Conservation (phyloP, 2,888 invertebrate species). For the Horisme vitalbata region DNA sequence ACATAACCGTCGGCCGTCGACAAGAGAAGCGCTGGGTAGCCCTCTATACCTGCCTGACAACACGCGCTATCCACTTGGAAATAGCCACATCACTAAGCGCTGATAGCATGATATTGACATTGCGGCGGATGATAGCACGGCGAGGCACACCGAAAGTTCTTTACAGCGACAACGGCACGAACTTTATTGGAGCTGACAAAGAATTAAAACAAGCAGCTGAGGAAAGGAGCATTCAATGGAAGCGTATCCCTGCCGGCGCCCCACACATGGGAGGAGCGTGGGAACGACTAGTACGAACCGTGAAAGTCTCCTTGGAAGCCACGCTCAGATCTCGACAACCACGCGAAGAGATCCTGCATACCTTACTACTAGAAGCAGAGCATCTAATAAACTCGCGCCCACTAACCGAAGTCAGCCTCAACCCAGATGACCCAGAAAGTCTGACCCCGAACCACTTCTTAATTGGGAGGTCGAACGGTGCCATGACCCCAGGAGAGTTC, state of each 20-base stretch:
- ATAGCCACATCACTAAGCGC: too few species aligned
- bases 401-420: conserved; percentile 12
- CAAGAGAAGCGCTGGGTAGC: too few species aligned
- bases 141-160: too few species aligned
- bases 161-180: too few species aligned
- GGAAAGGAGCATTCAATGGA: conserved; percentile 1
- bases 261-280: conserved; percentile 25
- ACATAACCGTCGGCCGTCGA: too few species aligned
- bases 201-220: not conserved
- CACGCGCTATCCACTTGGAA: too few species aligned
- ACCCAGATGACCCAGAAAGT: conserved; percentile 6
- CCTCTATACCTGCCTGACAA: too few species aligned
- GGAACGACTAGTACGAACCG: conserved; percentile 20
- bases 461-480: not conserved
- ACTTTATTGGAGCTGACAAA: too few species aligned
- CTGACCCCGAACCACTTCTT: conserved; percentile 20
- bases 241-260: conserved; percentile 18
- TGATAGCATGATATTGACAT: too few species aligned
- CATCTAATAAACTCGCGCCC: conserved; percentile 19
- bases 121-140: too few species aligned
- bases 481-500: too few species aligned
- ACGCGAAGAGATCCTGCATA: conserved; percentile 12
- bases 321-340: conserved; percentile 14
- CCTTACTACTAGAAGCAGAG: conserved; percentile 23
- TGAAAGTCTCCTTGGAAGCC: conserved; percentile 14